phyloP scores from a whole-genome alignment of 2,113 vertebrate species.

The Syngnathus floridae region DNA sequence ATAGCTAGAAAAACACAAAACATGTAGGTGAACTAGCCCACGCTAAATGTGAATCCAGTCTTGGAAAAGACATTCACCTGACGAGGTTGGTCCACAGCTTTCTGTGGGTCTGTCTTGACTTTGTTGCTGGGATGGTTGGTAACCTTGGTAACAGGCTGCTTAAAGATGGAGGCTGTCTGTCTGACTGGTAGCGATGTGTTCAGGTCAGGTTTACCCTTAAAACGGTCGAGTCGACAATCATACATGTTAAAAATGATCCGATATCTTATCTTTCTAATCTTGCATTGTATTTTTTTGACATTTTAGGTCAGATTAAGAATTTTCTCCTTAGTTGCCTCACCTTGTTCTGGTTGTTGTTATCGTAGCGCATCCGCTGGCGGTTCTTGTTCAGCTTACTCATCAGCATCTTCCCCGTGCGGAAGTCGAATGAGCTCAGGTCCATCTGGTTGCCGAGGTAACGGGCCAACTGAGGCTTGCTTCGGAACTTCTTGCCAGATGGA shows the following conservation, averaged over 20 bases:
- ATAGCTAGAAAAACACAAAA: slow-evolving; percentile 73
- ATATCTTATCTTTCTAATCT: too few species aligned
- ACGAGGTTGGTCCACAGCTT: slow-evolving; percentile 94
- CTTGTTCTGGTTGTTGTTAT: slow-evolving; percentile 91
- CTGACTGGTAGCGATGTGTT: slow-evolving; percentile 94
- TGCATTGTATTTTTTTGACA: too few species aligned
- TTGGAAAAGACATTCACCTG: slow-evolving; percentile 72
- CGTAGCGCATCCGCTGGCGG: slow-evolving; percentile 89
- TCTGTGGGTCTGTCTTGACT: slow-evolving; percentile 98
- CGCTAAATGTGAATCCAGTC: neutral
- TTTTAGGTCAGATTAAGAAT: too few species aligned
- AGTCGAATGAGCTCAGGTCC: slow-evolving; percentile 95
- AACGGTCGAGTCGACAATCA: neutral
- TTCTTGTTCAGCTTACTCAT: slow-evolving; percentile 96
- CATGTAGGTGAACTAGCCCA: neutral
- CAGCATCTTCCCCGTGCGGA: slow-evolving; percentile 93
- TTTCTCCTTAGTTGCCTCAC: slow-evolving; percentile 55
- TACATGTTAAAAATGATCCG: neutral
- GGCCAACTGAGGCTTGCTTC: slow-evolving; percentile 95
- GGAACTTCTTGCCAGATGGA: slow-evolving; percentile 98
- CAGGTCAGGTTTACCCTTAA: slow-evolving; percentile 91
- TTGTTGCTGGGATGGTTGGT: slow-evolving; percentile 98
- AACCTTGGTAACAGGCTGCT: slow-evolving; percentile 97
- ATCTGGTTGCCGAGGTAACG: slow-evolving; percentile 96
- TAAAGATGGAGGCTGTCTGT: slow-evolving; percentile 97